Percentiles rank a stretch among this genome's conserved stretches.
Conservation (phyloP, 2,888 invertebrate genomes). For the Taenaris catops region DNA sequence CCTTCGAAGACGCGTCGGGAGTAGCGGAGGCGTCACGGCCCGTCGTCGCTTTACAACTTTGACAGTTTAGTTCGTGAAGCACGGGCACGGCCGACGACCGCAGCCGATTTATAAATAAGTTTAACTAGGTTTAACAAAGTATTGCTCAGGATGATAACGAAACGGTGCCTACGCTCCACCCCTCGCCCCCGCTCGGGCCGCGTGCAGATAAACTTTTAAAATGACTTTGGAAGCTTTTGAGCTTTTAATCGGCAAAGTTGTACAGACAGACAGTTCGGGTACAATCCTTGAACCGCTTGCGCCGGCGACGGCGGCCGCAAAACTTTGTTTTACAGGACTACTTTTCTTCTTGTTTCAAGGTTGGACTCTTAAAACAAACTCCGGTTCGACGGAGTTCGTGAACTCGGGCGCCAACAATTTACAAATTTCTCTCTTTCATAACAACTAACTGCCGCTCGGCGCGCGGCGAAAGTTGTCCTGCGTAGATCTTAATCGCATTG, state of each 20-base stretch:
- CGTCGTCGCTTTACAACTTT: conserved; percentile 48
- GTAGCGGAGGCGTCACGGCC: conserved; percentile 26
- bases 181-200: conserved; percentile 45
- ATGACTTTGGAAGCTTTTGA: conserved; percentile 82
- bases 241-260: conserved; percentile 82
- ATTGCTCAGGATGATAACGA: conserved; percentile 71
- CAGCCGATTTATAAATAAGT: conserved; percentile 71
- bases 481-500: conserved; percentile 81
- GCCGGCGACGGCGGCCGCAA: conserved; percentile 81
- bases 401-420: conserved; percentile 81
- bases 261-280: conserved; percentile 81
- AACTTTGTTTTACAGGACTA: conserved; percentile 82
- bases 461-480: conserved; percentile 80
- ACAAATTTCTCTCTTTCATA: conserved; percentile 82
- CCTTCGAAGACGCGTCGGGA: conserved; percentile 37
- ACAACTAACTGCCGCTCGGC: conserved; percentile 80
- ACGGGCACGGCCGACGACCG: conserved; percentile 51
- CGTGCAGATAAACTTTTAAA: conserved; percentile 81
- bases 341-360: conserved; percentile 82
- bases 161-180: conserved; percentile 55
- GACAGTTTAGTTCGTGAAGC: conserved; percentile 61
- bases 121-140: conserved; percentile 76
- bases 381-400: conserved; percentile 80
- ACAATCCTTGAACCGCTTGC: conserved; percentile 81
- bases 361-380: conserved; percentile 82